phyloP scores from a whole-genome alignment of 2,888 invertebrate genomes.

The Portevinia maculata region DNA sequence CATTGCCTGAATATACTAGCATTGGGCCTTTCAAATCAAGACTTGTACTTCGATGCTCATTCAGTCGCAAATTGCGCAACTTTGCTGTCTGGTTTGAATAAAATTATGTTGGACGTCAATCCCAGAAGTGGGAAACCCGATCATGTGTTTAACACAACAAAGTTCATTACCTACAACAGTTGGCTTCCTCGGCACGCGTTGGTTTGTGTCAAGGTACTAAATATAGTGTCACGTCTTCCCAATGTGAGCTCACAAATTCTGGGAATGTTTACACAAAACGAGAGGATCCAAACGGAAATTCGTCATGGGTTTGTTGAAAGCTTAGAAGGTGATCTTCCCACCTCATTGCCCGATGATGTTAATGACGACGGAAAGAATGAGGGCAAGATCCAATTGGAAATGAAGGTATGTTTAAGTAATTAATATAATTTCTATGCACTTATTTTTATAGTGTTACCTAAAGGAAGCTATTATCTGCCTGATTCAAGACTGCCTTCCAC shows the following conservation, averaged over 20 bases:
- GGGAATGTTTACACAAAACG: slow-evolving; percentile 88
- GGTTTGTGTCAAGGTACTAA: slow-evolving; percentile 88
- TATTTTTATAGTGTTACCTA: too few species aligned
- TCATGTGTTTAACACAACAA: slow-evolving; percentile 89
- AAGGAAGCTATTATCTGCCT: slow-evolving; percentile 89
- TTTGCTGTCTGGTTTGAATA: slow-evolving; percentile 90
- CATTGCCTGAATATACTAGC: slow-evolving; percentile 90
- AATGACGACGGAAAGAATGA: slow-evolving; percentile 51
- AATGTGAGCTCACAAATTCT: slow-evolving; percentile 88
- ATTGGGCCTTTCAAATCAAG: slow-evolving; percentile 88
- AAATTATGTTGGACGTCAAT: slow-evolving; percentile 91
- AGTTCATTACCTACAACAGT: slow-evolving; percentile 87
- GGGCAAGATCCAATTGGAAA: slow-evolving; percentile 78
- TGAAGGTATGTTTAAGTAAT: slow-evolving; percentile 75
- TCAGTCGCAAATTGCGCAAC: slow-evolving; percentile 86
- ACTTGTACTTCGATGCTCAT: slow-evolving; percentile 87
- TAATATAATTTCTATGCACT: slow-evolving; percentile 81
- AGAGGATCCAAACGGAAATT: slow-evolving; percentile 85
- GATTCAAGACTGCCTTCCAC: slow-evolving; percentile 89
- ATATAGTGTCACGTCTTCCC: slow-evolving; percentile 86
- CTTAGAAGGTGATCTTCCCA: slow-evolving; percentile 85
- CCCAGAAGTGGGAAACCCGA: slow-evolving; percentile 90
- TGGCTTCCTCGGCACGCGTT: slow-evolving; percentile 88
- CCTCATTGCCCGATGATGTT: slow-evolving; percentile 73
- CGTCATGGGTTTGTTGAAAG: slow-evolving; percentile 94